These are phyloP conservation scores for Apamea monoglypha DNA, from an alignment of 2,888 invertebrate species.

Conservation along the genomic window DNA sequence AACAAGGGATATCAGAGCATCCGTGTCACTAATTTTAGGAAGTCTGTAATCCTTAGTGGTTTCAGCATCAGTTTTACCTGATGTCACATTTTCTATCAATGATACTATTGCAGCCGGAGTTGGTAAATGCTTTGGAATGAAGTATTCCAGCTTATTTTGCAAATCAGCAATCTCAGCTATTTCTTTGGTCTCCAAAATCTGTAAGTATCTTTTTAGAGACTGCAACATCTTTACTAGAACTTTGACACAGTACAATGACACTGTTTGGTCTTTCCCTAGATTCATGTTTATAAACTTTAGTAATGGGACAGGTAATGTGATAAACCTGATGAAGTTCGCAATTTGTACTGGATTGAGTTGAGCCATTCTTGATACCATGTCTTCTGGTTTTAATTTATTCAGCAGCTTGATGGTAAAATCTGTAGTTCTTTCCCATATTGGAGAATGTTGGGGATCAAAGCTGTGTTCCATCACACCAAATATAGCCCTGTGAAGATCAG, in stretches of 20 bases:
- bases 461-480: constrained; percentile 90
- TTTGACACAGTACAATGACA: constrained; percentile 86
- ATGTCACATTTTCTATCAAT: constrained; percentile 80
- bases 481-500: constrained; percentile 92
- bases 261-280: constrained; percentile 80
- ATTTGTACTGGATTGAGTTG: constrained; percentile 89
- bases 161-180: constrained; percentile 76
- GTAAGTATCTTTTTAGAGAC: constrained; percentile 88
- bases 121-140: constrained; percentile 87
- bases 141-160: constrained; percentile 83
- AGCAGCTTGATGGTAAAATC: constrained; percentile 86
- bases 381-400: constrained; percentile 85
- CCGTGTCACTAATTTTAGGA: constrained; percentile 77
- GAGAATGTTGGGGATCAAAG: constrained; percentile 91
- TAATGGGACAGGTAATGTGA: constrained; percentile 87
- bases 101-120: constrained; percentile 78
- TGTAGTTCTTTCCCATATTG: constrained; percentile 88
- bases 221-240: constrained; percentile 90
- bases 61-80: constrained; percentile 66
- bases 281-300: constrained; percentile 84
- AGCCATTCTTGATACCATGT: constrained; percentile 84
- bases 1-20: constrained; percentile 80
- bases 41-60: constrained; percentile 79
- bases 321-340: constrained; percentile 86
- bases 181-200: constrained; percentile 85